These are phyloP conservation scores for Discoglossus pictus DNA, from an alignment of 2,797 vertebrate genomes.

Conservation along the genomic window DNA sequence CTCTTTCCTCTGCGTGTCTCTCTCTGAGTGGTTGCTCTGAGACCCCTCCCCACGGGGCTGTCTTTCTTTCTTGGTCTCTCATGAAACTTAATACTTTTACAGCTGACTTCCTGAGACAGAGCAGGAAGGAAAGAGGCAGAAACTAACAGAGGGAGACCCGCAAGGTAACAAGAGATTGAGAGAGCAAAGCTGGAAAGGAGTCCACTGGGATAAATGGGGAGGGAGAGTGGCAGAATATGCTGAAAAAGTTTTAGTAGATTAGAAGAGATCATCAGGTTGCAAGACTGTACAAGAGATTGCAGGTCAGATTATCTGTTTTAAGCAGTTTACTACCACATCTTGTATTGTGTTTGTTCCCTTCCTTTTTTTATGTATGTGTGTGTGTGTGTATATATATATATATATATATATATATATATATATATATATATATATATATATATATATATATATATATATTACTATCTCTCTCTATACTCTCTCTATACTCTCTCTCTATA, in stretches of 20 bases:
- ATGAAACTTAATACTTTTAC: slow-evolving; percentile 16
- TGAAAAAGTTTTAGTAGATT: no score
- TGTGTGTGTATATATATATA: no score
- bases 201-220: neutral
- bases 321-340: no score
- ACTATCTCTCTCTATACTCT: no score
- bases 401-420: no score
- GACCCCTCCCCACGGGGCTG: slow-evolving; percentile 6
- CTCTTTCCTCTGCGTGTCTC: slow-evolving; percentile 12
- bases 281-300: neutral
- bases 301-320: slow-evolving; percentile 1
- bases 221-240: no score
- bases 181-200: neutral
- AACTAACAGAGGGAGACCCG: neutral
- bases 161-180: neutral
- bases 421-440: no score
- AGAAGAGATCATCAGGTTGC: neutral
- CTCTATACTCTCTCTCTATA: no score
- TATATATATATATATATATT: no score
- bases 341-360: no score
- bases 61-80: slow-evolving; percentile 4
- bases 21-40: slow-evolving; percentile 19
- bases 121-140: slow-evolving; percentile 14
- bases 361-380: no score
- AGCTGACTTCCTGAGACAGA: slow-evolving; percentile 39